Conservation (phyloP, 2,797 vertebrate species). For the Monodelphis domestica region DNA sequence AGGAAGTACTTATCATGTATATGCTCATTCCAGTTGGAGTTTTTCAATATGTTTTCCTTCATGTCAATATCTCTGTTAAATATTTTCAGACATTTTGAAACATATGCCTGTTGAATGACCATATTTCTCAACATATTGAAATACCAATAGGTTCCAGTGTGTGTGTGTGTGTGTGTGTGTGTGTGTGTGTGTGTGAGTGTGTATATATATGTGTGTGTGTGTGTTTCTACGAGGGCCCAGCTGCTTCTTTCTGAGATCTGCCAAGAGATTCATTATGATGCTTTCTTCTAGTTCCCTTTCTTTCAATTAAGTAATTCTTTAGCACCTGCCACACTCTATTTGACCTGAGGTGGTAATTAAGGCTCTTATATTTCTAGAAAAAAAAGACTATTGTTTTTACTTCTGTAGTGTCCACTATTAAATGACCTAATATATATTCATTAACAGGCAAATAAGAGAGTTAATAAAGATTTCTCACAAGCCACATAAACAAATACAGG, state of each 20-base stretch:
- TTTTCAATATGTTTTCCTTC: slow-evolving; percentile 54
- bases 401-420: not conserved
- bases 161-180: slow-evolving; percentile 14
- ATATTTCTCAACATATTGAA: slow-evolving; percentile 79
- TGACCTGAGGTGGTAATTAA: slow-evolving; percentile 25
- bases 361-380: slow-evolving; percentile 42
- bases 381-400: not conserved
- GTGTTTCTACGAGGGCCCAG: slow-evolving; percentile 69
- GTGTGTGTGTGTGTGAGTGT: not conserved
- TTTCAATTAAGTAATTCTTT: slow-evolving; percentile 51
- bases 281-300: slow-evolving; percentile 32
- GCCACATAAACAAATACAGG: not conserved
- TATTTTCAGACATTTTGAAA: slow-evolving; percentile 69
- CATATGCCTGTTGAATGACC: slow-evolving; percentile 55
- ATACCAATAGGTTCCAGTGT: slow-evolving; percentile 68
- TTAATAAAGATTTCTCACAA: slow-evolving; percentile 17
- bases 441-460: slow-evolving; percentile 28
- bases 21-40: not conserved
- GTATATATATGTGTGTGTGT: too few species aligned
- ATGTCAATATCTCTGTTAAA: slow-evolving; percentile 69
- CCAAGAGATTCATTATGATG: slow-evolving; percentile 52
- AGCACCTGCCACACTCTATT: not conserved
- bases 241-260: slow-evolving; percentile 68
- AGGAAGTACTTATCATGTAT: slow-evolving; percentile 41
- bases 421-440: slow-evolving; percentile 8